Evolutionary conservation across 2,888 invertebrate species (phyloP), one percentile per base, ranked within the genome.

Genomic region (Habroteleia sp.): DNA sequence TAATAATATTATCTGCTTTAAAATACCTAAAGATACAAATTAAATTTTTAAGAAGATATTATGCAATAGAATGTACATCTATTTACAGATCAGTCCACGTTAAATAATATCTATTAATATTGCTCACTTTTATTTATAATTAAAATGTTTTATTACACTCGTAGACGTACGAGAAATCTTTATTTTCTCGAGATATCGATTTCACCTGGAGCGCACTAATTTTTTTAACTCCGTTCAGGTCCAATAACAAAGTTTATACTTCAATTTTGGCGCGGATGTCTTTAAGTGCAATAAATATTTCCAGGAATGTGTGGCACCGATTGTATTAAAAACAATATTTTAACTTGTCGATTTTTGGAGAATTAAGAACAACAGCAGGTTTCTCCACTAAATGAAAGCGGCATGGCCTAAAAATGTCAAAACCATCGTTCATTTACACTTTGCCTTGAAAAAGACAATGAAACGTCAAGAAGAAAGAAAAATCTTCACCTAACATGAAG

Each of bases 291-390:
- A 52, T 52, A 37, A 52, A 52, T 44, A 44, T 44, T 44, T 20
- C 14, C 41, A 10, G 1, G 23, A 41, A 41, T 33, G 35, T n/a
- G n/a, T n/a, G n/a, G 35, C 3, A n/a, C 37, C 14, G 52, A 25
- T 52, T 52, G 35, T 52, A 52, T 52, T 52, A 52, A 52, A 52
- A 52, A 52, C 52, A 52, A 52, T 52, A 52, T 52, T 37, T 52
- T 25, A 52, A 52, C 14, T 35, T 37, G 52, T 52, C 52, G 52
- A 52, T 54, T 54, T 39, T 17, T 6, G 14, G 11, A 16, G 54
- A 10, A 54, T 54, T 54, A 54, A 29, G 39, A 39, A 14, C 27
- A 27, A 17, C 27, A 16, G 4, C 50, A 17, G 27, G 23, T 35
- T 35, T 37, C 11, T 37, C 16, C 20, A 13, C 11, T 14, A 33